Percentiles rank a stretch among this genome's conserved stretches.
These are phyloP conservation scores for Xiphophorus hellerii DNA, from an alignment of 2,113 vertebrate species.

Conservation along the genomic window DNA sequence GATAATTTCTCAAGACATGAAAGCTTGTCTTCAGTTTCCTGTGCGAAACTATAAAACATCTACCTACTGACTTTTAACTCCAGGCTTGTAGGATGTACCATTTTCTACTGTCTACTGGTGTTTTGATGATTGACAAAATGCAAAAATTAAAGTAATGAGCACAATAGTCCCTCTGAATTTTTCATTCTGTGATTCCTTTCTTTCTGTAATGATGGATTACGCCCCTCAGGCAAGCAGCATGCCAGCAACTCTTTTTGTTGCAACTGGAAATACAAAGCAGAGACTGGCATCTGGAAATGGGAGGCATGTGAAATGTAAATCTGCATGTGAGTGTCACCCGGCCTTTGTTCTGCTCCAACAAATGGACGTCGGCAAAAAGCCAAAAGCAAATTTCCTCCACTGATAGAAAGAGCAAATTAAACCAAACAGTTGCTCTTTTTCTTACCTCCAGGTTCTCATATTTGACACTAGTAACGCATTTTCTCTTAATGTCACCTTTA, in stretches of 20 bases:
- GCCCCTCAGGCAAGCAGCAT: conserved; percentile 54
- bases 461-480: conserved; percentile 13
- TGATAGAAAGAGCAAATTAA: conserved; percentile 54
- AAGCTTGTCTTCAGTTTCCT: not conserved
- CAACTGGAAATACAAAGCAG: conserved; percentile 58
- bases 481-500: conserved; percentile 31
- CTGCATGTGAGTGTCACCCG: conserved; percentile 47
- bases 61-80: conserved; percentile 1
- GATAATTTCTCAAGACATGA: not conserved
- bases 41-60: not conserved
- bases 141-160: conserved; percentile 59
- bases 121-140: conserved; percentile 38
- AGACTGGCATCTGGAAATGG: conserved; percentile 65
- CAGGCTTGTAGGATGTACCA: not conserved
- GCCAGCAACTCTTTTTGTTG: conserved; percentile 60
- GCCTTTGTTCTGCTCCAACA: conserved; percentile 61
- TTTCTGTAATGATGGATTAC: conserved; percentile 62
- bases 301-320: conserved; percentile 65
- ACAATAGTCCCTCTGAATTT: conserved; percentile 54
- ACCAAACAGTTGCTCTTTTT: conserved; percentile 29
- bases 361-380: conserved; percentile 52
- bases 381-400: conserved; percentile 43
- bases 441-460: conserved; percentile 29
- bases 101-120: conserved; percentile 4
- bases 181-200: conserved; percentile 55